Percentiles rank a stretch among this genome's conserved stretches.
Evolutionary conservation across 2,797 vertebrate genomes (phyloP).

Genomic region (Cyclopterus lumpus): DNA sequence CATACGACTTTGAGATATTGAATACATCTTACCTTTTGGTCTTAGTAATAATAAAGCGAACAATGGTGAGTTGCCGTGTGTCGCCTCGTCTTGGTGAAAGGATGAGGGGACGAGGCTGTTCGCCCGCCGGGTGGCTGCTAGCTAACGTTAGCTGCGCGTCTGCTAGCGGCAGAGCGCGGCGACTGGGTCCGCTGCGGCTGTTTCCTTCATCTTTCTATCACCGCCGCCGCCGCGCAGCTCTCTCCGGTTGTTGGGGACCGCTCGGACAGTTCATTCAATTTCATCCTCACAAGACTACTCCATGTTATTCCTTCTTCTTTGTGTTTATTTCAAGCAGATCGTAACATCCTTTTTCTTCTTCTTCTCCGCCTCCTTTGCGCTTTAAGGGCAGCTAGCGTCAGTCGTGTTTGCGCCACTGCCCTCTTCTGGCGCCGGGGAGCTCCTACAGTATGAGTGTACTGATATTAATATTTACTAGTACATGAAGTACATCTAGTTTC

Average conservation of each 20-base stretch:
- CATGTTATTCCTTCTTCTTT: background rate
- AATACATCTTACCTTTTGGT: slow-evolving; percentile 10
- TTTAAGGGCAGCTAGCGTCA: background rate
- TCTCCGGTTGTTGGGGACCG: background rate
- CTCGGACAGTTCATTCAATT: background rate
- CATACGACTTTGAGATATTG: background rate
- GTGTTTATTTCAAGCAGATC: background rate
- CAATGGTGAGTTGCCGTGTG: too few relatives aligned
- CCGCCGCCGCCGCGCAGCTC: background rate
- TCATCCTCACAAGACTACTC: background rate
- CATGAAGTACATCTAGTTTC: too few relatives aligned
- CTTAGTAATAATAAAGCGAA: background rate
- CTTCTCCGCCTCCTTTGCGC: background rate
- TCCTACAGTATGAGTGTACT: background rate
- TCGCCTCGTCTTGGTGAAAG: background rate
- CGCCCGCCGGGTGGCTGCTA: background rate
- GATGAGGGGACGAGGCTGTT: background rate
- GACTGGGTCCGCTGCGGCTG: background rate
- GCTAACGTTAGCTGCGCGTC: slow-evolving; percentile 9
- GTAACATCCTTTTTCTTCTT: background rate
- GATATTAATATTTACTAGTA: too few relatives aligned
- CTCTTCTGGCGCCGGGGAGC: background rate
- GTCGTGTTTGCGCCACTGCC: background rate
- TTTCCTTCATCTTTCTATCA: background rate
- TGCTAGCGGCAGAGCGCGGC: background rate